A percentile compares a stretch with the other conserved stretches of the same genome.
These are phyloP conservation scores for Microcaecilia unicolor DNA, from an alignment of 2,797 vertebrate species.

Conservation along the genomic window DNA sequence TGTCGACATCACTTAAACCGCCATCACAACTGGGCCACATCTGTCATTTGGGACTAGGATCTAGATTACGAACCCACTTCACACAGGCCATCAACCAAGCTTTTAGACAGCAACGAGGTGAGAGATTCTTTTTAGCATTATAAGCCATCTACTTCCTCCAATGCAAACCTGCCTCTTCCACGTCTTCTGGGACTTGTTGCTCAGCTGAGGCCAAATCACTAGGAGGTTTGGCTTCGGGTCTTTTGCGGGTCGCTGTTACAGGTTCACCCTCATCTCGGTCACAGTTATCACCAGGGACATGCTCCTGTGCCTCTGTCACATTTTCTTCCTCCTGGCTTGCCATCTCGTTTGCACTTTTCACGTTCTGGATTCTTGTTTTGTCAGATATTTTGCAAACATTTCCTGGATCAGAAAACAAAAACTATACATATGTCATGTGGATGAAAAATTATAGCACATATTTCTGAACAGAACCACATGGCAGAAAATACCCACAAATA, in stretches of 20 bases:
- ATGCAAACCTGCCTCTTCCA: conserved; percentile 17
- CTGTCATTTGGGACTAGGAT: too few species aligned
- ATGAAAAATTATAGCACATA: neutral
- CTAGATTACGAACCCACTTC: too few species aligned
- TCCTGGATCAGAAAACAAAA: conserved; percentile 8
- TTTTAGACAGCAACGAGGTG: too few species aligned
- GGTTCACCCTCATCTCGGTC: conserved; percentile 44
- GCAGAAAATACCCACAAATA: too few species aligned
- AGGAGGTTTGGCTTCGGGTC: conserved; percentile 60
- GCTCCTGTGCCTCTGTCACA: conserved; percentile 8
- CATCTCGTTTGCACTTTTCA: conserved; percentile 9
- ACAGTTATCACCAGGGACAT: neutral
- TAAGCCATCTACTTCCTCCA: too few species aligned
- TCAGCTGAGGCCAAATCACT: conserved; percentile 16
- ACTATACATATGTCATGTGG: too few species aligned
- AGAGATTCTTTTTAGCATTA: neutral
- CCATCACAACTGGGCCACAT: too few species aligned
- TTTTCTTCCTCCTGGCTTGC: neutral
- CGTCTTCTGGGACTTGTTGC: conserved; percentile 31
- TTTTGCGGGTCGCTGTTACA: conserved; percentile 67
- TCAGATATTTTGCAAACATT: conserved; percentile 74
- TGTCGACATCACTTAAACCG: too few species aligned
- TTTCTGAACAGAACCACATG: neutral
- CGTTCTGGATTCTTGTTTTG: conserved; percentile 34
- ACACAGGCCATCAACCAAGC: too few species aligned